Evolutionary conservation across 2,888 invertebrate genomes (phyloP), one percentile per base, ranked within the genome.

Genomic region (Ceraclea dissimilis): DNA sequence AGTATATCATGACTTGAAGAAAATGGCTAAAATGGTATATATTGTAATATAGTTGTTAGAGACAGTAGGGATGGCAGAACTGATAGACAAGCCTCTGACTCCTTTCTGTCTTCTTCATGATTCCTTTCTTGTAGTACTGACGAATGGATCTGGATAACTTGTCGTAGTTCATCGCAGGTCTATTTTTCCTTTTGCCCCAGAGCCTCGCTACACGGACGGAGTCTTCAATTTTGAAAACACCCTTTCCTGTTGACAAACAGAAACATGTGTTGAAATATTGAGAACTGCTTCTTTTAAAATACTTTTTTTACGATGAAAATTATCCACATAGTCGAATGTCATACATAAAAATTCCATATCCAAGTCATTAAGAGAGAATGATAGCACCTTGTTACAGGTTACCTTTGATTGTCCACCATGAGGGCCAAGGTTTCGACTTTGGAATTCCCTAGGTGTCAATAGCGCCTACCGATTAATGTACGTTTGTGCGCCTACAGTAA

Each of bases 111-210:
- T 99, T 99, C 82, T 96, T 96, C 93, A 97, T 95, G 72, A 98
- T 97, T 56, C 96, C 96, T 75, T 98, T 99, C 76, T 98, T 97
- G 82, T 99, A 99, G 78, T 97, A 97, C 72, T 99, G 98, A 52
- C 99, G 79, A 69, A 99, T 95, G 65, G 96, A 97, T 56, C 99
- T 84, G 63, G 95, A 96, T 50, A 99, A 78, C 72, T 99, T 99
- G 79, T 99, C 99, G 77, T 99, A 99, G 79, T 99, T 99, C 98
- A 99, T 99, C 22, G 96, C 96, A 0, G 97, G 96, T 10, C 98
- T 82, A 78, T 99, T 98, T 76, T 99, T 99, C 63, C 98, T 82
- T 67, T 92, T 89, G 60, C 99, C 99, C 99, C 99, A 99, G 54
- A 96, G 82, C 65, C 90, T 83, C n/a, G 99, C 98, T 52, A 99